Evolutionary conservation across 30 jellyfish, hydroid and myxozoan genomes (phyloP).

Genomic region (Mastigias papua): DNA sequence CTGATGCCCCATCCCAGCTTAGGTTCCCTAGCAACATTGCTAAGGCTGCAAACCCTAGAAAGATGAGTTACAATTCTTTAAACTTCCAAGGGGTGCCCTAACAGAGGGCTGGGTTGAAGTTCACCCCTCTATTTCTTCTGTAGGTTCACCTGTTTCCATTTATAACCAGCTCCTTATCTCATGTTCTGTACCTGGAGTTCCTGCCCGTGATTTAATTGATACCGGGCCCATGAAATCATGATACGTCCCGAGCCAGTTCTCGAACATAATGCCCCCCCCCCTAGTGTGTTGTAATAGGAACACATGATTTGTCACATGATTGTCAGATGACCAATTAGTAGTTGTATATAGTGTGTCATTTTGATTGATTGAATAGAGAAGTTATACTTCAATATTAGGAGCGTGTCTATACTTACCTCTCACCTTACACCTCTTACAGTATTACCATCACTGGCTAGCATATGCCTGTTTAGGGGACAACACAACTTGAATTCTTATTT

Average conservation of each 20-base stretch:
- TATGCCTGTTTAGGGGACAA: conserved; percentile 15
- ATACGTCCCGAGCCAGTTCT: conserved; percentile 21
- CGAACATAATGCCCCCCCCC: not conserved
- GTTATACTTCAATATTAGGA: too few relatives aligned
- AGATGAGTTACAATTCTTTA: conserved; percentile 32
- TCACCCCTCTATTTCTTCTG: conserved; percentile 20
- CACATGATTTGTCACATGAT: too few relatives aligned
- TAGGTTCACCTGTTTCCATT: not conserved
- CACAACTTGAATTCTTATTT: conserved; percentile 17
- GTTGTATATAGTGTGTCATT: too few relatives aligned
- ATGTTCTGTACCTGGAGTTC: conserved; percentile 25
- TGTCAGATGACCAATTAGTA: too few relatives aligned
- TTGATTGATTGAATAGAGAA: too few relatives aligned
- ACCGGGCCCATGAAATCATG: conserved; percentile 64
- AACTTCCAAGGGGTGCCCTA: conserved; percentile 75
- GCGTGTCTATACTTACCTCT: too few relatives aligned
- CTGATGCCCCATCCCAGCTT: not conserved
- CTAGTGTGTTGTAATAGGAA: too few relatives aligned
- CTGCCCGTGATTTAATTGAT: conserved; percentile 46
- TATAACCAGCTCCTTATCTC: conserved; percentile 5
- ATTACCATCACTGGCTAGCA: conserved; percentile 33
- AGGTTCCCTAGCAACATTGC: not conserved
- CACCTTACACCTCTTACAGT: too few relatives aligned
- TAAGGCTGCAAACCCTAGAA: not conserved
- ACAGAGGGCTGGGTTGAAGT: conserved; percentile 53